Conservation (phyloP, 2,113 vertebrate genomes). For the Chionomys nivalis region DNA sequence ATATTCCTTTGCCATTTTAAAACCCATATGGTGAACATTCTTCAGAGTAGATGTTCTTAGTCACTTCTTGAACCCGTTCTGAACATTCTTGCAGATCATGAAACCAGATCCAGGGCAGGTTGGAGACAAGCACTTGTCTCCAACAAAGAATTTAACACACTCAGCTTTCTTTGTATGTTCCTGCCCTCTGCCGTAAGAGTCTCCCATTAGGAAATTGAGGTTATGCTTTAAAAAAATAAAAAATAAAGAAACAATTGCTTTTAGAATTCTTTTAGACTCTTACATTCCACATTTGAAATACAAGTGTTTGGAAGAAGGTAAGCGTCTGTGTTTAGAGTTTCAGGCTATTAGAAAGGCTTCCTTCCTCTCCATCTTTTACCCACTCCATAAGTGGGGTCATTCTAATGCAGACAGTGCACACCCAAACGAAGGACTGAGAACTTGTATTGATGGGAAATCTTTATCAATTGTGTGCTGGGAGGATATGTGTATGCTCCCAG, state of each 20-base stretch:
- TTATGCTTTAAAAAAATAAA: neutral
- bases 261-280: neutral
- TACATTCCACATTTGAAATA: neutral
- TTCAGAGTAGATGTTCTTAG: neutral
- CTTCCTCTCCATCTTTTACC: fast-evolving
- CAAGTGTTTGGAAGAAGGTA: neutral
- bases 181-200: neutral
- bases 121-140: neutral
- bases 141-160: neutral
- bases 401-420: neutral
- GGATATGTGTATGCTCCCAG: neutral
- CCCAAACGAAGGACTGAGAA: neutral
- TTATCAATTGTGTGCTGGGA: neutral
- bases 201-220: neutral
- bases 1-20: neutral
- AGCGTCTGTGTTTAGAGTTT: neutral
- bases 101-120: neutral
- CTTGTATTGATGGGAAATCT: neutral
- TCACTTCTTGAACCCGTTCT: neutral
- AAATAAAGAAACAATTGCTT: neutral
- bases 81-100: neutral
- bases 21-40: neutral
- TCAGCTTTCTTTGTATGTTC: neutral
- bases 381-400: neutral
- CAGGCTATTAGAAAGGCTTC: neutral